phyloP scores from a whole-genome alignment of 1,140 invertebrate genomes.

The Chrysoperla carnea region DNA sequence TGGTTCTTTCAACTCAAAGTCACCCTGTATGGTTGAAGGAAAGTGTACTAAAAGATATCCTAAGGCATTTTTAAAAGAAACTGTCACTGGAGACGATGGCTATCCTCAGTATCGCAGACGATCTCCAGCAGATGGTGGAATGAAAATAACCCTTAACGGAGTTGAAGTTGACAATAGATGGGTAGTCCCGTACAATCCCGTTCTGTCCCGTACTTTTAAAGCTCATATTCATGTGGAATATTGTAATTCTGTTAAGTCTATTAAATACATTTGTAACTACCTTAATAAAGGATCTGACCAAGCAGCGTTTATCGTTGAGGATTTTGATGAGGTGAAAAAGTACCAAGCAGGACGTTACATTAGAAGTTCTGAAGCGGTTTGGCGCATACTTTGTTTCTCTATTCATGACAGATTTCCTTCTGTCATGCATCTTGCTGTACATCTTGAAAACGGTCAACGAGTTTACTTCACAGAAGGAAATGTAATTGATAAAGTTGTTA shows the following conservation, averaged over 20 bases:
- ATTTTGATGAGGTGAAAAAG: slow-evolving; percentile 8
- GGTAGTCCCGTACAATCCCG: slow-evolving; percentile 21
- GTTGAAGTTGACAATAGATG: slow-evolving; percentile 17
- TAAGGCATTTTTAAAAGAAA: slow-evolving; percentile 14
- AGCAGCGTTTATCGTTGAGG: background rate
- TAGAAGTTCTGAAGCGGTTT: slow-evolving; percentile 16
- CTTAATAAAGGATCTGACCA: slow-evolving; percentile 18
- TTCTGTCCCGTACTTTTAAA: slow-evolving; percentile 17
- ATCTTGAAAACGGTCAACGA: slow-evolving; percentile 9
- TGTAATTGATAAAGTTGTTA: slow-evolving; percentile 14
- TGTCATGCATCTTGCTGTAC: slow-evolving; percentile 9
- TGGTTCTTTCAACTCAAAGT: slow-evolving; percentile 15
- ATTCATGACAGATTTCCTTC: slow-evolving; percentile 2
- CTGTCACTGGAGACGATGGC: slow-evolving; percentile 16
- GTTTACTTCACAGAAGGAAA: slow-evolving; percentile 13
- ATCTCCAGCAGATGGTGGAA: slow-evolving; percentile 8
- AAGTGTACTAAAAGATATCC: slow-evolving; percentile 23
- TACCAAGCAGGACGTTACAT: slow-evolving; percentile 17
- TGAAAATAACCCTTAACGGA: slow-evolving; percentile 7
- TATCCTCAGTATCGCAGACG: slow-evolving; percentile 21
- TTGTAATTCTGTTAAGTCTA: slow-evolving; percentile 18
- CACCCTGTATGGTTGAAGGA: slow-evolving; percentile 19
- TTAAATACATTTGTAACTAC: slow-evolving; percentile 27
- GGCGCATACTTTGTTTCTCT: slow-evolving; percentile 9
- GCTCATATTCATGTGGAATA: slow-evolving; percentile 23